phyloP scores from a whole-genome alignment of 2,797 vertebrate genomes.

The Euthynnus affinis region DNA sequence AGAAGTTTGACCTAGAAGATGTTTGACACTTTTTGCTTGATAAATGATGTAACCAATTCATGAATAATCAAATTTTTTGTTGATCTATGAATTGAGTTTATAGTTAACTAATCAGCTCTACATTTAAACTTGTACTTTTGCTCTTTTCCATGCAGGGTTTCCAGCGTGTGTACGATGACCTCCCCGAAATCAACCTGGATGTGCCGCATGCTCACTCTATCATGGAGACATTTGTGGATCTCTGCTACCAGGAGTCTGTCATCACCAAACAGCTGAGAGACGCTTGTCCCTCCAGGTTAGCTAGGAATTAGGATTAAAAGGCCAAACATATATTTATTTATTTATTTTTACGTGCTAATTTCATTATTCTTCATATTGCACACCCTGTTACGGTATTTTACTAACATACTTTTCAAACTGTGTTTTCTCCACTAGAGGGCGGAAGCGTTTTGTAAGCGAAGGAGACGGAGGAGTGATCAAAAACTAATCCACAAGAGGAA shows the following conservation, averaged over 20 bases:
- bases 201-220: conserved; percentile 89
- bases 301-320: neutral
- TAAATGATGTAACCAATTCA: too few relatives aligned
- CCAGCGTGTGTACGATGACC: conserved; percentile 89
- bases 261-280: conserved; percentile 91
- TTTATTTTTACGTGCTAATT: neutral
- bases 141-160: conserved; percentile 83
- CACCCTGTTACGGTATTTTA: neutral
- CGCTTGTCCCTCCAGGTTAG: conserved; percentile 88
- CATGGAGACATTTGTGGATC: conserved; percentile 91
- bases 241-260: conserved; percentile 88
- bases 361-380: neutral
- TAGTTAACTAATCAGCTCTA: neutral
- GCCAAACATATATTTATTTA: neutral
- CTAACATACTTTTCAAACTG: neutral
- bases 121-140: neutral
- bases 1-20: too few relatives aligned
- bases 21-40: too few relatives aligned
- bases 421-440: conserved; percentile 83
- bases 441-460: conserved; percentile 92
- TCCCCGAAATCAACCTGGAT: conserved; percentile 90
- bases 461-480: conserved; percentile 90
- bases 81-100: neutral
- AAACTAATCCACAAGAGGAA: conserved; percentile 74
- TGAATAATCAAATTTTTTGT: neutral